Evolutionary conservation across 2,888 invertebrate species (phyloP).

Genomic region (Phalera bucephala): DNA sequence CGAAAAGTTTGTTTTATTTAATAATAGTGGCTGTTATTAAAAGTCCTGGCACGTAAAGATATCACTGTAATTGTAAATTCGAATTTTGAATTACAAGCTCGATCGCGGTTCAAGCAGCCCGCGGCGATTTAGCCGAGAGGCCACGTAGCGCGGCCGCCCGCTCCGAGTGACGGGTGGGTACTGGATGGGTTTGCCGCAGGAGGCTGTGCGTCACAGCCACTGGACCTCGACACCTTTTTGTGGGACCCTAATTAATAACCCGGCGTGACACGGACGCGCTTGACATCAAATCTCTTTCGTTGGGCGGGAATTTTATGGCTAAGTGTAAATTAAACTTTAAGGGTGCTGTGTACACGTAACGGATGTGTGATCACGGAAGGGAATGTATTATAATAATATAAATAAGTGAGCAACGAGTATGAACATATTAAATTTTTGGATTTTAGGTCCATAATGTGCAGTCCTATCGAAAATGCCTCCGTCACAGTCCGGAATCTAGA

Average conservation of each 20-base stretch:
- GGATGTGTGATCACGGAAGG: too few relatives aligned
- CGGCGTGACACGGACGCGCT: slow-evolving; percentile 58
- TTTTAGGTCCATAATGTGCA: too few relatives aligned
- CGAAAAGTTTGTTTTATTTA: slow-evolving; percentile 6
- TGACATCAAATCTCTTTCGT: slow-evolving; percentile 42
- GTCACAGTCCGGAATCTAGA: too few relatives aligned
- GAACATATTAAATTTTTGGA: too few relatives aligned
- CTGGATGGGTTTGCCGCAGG: slow-evolving; percentile 73
- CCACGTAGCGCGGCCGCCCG: slow-evolving; percentile 48
- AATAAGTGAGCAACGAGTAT: too few relatives aligned
- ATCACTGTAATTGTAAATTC: slow-evolving; percentile 21
- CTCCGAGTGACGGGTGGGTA: slow-evolving; percentile 58
- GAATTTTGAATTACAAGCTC: slow-evolving; percentile 28
- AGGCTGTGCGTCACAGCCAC: slow-evolving; percentile 72
- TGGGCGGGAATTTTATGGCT: slow-evolving; percentile 31
- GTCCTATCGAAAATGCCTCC: too few relatives aligned
- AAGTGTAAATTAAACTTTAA: slow-evolving; percentile 44
- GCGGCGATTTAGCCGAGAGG: slow-evolving; percentile 28
- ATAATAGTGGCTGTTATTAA: slow-evolving; percentile 1
- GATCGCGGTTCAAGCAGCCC: slow-evolving; percentile 30
- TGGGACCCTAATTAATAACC: slow-evolving; percentile 77
- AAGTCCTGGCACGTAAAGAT: slow-evolving; percentile 21
- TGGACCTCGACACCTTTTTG: slow-evolving; percentile 75
- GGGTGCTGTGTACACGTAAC: too few relatives aligned
- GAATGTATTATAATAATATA: too few relatives aligned